Evolutionary conservation across 2,797 vertebrate species (phyloP).

Genomic region (Otolemur crassicaudatus): DNA sequence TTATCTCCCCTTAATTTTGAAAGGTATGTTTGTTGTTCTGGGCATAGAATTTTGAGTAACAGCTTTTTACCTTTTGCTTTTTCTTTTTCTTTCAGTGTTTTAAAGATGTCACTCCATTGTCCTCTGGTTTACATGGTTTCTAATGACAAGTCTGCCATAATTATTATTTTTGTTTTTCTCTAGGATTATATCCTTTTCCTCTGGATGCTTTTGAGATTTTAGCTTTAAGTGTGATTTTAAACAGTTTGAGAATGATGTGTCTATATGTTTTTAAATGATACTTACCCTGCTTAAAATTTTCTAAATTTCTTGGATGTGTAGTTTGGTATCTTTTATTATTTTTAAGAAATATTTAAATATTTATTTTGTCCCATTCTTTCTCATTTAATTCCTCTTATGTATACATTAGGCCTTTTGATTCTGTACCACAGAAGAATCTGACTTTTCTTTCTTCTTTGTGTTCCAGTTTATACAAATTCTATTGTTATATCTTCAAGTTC

Average conservation of each 20-base stretch:
- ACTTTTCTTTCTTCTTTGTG: not conserved
- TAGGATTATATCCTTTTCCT: not conserved
- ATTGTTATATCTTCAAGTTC: not conserved
- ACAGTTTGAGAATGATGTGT: not conserved
- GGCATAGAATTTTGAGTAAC: not conserved
- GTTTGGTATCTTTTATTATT: not conserved
- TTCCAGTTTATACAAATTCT: not conserved
- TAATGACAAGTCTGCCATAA: not conserved
- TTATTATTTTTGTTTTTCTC: not conserved
- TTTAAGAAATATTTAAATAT: not conserved
- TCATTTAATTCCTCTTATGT: not conserved
- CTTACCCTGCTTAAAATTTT: not conserved
- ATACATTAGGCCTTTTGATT: not conserved
- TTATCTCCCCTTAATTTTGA: conserved; percentile 54
- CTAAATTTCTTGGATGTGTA: not conserved
- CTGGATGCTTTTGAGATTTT: not conserved
- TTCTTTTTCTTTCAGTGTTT: not conserved
- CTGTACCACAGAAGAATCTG: not conserved
- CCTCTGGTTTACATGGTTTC: not conserved
- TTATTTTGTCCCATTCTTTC: not conserved
- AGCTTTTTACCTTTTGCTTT: not conserved
- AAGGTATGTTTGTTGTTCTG: not conserved
- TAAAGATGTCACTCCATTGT: not conserved
- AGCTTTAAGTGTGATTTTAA: conserved; percentile 27
- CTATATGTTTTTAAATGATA: conserved; percentile 1